Percentiles rank a stretch among this genome's conserved stretches.
phyloP scores from a whole-genome alignment of 2,113 vertebrate species.

The Alces alces region DNA sequence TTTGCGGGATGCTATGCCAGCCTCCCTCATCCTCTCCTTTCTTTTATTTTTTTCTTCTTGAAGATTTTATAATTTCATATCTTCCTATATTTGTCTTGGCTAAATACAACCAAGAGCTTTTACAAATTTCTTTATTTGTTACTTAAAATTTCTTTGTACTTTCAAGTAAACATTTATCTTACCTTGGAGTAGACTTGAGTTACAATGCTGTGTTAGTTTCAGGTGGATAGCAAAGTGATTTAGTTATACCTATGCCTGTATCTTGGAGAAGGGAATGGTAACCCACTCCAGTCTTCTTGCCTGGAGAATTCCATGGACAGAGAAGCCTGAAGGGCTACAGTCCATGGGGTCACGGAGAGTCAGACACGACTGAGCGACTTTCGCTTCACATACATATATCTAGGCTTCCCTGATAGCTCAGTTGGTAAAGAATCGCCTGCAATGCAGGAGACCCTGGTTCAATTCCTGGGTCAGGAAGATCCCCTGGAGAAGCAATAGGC shows the following conservation, averaged over 20 bases:
- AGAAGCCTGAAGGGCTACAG: neutral
- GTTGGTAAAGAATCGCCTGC: neutral
- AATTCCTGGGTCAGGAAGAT: neutral
- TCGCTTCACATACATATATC: neutral
- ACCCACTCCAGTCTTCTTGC: neutral
- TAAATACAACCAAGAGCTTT: conserved; percentile 58
- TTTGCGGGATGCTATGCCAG: neutral
- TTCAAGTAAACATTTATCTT: neutral
- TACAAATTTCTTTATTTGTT: neutral
- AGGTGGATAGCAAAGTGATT: neutral
- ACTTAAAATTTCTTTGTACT: neutral
- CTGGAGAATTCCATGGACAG: neutral
- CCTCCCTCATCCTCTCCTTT: neutral
- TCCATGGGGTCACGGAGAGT: neutral
- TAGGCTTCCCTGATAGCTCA: neutral
- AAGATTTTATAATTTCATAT: conserved; percentile 64
- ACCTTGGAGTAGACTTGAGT: neutral
- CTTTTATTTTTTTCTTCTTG: neutral
- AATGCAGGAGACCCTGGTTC: neutral
- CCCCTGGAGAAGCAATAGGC: neutral
- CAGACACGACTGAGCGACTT: neutral
- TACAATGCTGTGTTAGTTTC: neutral
- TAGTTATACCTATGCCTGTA: neutral
- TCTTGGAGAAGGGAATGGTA: neutral
- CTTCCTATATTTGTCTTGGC: conserved; percentile 43